Conservation (phyloP, 2,797 vertebrate genomes). For the Cichlasoma orientale region DNA sequence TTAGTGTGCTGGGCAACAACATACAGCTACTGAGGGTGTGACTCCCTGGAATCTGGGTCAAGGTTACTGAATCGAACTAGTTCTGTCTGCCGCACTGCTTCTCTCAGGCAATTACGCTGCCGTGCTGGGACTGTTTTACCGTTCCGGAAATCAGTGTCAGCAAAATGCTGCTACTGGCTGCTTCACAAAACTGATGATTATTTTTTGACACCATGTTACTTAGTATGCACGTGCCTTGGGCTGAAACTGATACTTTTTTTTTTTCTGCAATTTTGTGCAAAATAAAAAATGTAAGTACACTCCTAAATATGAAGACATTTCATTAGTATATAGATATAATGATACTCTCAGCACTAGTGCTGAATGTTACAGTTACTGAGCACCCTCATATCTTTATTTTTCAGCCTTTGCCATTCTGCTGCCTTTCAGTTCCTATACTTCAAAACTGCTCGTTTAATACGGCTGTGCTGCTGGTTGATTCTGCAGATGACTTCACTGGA, state of each 20-base stretch:
- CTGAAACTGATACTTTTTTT: not conserved
- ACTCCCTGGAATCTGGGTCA: conserved; percentile 77
- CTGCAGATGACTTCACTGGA: not conserved
- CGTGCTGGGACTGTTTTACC: conserved; percentile 32
- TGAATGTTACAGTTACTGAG: no score
- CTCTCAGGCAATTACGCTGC: conserved; percentile 42
- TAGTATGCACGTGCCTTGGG: not conserved
- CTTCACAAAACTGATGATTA: not conserved
- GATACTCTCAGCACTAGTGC: not conserved
- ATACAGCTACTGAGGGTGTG: conserved; percentile 32
- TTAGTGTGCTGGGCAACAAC: conserved; percentile 36
- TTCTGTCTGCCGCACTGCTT: conserved; percentile 42
- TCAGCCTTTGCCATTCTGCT: not conserved
- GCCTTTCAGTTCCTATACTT: not conserved
- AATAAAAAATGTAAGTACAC: not conserved
- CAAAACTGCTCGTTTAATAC: not conserved
- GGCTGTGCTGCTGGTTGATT: not conserved
- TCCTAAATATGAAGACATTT: not conserved
- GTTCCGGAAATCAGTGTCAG: conserved; percentile 48
- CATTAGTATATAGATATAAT: accelerated
- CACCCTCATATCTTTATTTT: not conserved
- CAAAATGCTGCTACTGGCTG: conserved; percentile 43
- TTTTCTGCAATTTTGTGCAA: not conserved
- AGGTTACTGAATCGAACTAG: conserved; percentile 69
- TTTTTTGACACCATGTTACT: conserved; percentile 6